These are phyloP conservation scores for Xanthorhoe spadicearia DNA, from an alignment of 2,888 invertebrate species.

Conservation along the genomic window DNA sequence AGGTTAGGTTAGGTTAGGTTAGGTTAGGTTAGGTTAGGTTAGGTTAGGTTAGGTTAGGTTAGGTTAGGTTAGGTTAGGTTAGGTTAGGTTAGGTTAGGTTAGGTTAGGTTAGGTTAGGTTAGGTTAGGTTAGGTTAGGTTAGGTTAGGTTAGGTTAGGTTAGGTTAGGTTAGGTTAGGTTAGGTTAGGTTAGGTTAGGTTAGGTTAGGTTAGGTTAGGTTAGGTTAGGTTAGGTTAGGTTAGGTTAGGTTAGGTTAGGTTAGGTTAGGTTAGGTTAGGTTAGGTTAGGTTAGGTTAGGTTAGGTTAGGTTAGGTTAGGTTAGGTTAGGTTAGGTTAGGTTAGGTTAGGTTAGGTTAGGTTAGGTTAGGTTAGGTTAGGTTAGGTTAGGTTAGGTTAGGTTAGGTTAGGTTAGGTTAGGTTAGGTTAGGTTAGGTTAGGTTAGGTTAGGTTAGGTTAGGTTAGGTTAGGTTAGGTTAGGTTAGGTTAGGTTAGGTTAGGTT, in stretches of 20 bases:
- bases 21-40: conserved; percentile 24
- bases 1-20: conserved; percentile 33
- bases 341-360: conserved; percentile 23
- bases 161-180: conserved; percentile 26
- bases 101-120: conserved; percentile 26
- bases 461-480: conserved; percentile 21
- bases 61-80: conserved; percentile 26
- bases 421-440: conserved; percentile 21
- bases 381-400: conserved; percentile 21
- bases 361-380: conserved; percentile 21
- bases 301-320: conserved; percentile 26
- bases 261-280: conserved; percentile 31
- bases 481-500: conserved; percentile 21
- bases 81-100: conserved; percentile 26
- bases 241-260: conserved; percentile 31
- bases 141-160: conserved; percentile 26
- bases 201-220: conserved; percentile 31
- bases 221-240: conserved; percentile 30
- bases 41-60: conserved; percentile 30
- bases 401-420: conserved; percentile 21
- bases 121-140: conserved; percentile 26
- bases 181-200: conserved; percentile 25
- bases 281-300: conserved; percentile 30
- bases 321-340: conserved; percentile 29
- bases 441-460: conserved; percentile 21